phyloP scores from a whole-genome alignment of 2,113 vertebrate species.

The Rousettus leschenaultii region DNA sequence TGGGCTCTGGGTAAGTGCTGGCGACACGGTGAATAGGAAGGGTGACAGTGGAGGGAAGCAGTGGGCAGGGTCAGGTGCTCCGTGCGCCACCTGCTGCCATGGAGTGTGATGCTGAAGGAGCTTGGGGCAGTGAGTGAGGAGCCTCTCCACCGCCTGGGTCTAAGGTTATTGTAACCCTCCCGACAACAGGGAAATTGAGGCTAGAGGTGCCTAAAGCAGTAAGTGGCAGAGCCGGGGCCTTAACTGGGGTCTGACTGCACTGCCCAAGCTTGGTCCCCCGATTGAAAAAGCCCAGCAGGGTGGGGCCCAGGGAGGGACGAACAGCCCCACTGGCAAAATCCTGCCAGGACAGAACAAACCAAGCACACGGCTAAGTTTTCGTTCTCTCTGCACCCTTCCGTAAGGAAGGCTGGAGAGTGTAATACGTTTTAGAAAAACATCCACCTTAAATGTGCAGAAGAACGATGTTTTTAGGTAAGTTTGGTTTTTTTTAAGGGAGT shows the following conservation, averaged over 20 bases:
- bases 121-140: fast-evolving
- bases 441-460: neutral
- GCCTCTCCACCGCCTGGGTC: neutral
- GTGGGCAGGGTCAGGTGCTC: neutral
- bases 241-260: neutral
- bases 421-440: neutral
- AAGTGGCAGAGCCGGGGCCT: neutral
- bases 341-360: neutral
- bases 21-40: neutral
- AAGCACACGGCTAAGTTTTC: neutral
- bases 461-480: neutral
- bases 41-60: no score
- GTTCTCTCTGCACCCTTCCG: neutral
- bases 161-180: neutral
- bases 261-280: neutral
- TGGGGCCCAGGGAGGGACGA: neutral
- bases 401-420: neutral
- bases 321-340: neutral
- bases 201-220: neutral
- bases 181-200: neutral
- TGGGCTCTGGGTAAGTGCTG: neutral
- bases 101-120: neutral
- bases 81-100: neutral
- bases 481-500: neutral
- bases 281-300: neutral